phyloP scores from a whole-genome alignment of 2,888 invertebrate species.

The Alloscopus bannaensis region DNA sequence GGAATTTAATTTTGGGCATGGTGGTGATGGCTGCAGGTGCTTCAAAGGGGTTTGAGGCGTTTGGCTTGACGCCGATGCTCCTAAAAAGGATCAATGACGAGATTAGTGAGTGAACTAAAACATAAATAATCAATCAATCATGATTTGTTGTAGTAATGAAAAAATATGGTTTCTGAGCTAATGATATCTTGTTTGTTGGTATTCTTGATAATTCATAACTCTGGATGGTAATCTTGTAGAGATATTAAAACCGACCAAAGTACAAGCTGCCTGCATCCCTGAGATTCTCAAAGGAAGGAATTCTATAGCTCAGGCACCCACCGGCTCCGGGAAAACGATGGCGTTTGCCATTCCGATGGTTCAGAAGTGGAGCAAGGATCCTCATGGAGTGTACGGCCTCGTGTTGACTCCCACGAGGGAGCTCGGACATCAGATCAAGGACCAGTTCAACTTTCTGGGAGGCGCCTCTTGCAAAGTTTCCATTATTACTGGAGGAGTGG shows the following conservation, averaged over 20 bases:
- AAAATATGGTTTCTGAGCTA: neutral
- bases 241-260: conserved; percentile 86
- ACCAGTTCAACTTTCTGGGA: conserved; percentile 95
- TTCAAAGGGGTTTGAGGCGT: conserved; percentile 32
- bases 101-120: conserved; percentile 44
- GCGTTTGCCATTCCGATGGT: conserved; percentile 97
- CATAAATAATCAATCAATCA: neutral
- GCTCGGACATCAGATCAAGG: conserved; percentile 84
- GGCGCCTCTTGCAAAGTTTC: conserved; percentile 88
- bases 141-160: neutral
- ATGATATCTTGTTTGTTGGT: neutral
- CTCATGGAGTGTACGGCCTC: conserved; percentile 96
- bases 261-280: conserved; percentile 89
- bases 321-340: conserved; percentile 98
- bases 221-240: conserved; percentile 78
- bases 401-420: conserved; percentile 93
- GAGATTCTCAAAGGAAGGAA: conserved; percentile 86
- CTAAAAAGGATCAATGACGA: conserved; percentile 53
- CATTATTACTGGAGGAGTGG: conserved; percentile 96
- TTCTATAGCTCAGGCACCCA: no score
- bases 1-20: no score
- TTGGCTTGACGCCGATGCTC: conserved; percentile 37
- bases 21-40: no score
- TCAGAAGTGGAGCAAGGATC: conserved; percentile 93
- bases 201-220: neutral